Base-by-base conservation (phyloP, 1,140 invertebrate genomes). In the Drosophila littoralis region DNA sequence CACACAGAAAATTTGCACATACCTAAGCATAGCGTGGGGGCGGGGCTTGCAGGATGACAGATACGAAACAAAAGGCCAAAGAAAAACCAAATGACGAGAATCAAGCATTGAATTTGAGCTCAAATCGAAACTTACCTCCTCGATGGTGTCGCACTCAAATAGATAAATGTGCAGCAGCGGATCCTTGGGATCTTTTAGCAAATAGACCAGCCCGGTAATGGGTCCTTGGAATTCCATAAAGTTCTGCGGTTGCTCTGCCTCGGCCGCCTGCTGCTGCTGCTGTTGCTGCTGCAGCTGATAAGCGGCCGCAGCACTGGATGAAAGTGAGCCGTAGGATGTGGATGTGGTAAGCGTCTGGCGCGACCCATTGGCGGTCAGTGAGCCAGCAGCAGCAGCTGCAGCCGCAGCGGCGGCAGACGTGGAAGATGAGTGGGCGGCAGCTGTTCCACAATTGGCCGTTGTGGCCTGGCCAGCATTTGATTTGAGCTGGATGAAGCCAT, bases 111-210 rank as follows among this genome's bases (percentile, higher is more conserved):
- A 64, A 71, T 75, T 42, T 63, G 22, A 43, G 54, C 35, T 40
- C 7, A 52, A 58, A 67, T 32, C 28, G 43, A 0, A 33, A 93
- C 94, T 95, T 92, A 95, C 95, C 92, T 95, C 94, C 65, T 93
- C 92, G 6, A 93, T 92, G 40, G 94, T 93, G n/a, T 93, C 84
- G 15, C 95, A 94, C 81, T 94, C 93, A 75, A 94, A 96, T 12
- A 96, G 93, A 91, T 95, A 95, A 78, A 95, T 95, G 77, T 95
- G 94, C 9, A 96, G 92, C 7, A 95, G 91, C 42, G 93, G 93
- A 75, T 95, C 94, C 72, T 93, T 93, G 69, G 94, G 93, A 91
- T 95, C 94, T 40, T 94, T 93, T 13, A 95, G 81, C 71, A 95
- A 93, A 90, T 95, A 96, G 65, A 95, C 93, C 15, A 92, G 59